A percentile compares a stretch with the other conserved stretches of the same genome.
Conservation (phyloP, 2,888 invertebrate species). For the Patella caerulea region DNA sequence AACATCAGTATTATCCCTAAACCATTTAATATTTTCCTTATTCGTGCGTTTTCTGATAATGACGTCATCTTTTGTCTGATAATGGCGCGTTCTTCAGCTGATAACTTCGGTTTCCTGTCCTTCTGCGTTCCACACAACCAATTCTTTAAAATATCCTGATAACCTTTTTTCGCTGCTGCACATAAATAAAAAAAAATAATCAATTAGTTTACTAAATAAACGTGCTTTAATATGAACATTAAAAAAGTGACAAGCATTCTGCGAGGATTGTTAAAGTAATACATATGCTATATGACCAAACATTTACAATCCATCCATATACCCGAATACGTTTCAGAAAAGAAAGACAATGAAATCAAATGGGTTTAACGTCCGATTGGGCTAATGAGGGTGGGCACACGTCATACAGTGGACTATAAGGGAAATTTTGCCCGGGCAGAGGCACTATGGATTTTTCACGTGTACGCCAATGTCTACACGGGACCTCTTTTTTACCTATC, state of each 20-base stretch:
- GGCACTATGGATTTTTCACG: no score
- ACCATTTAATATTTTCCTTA: no score
- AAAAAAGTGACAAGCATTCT: neutral
- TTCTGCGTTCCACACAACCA: slow-evolving; percentile 16
- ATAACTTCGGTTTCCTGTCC: neutral
- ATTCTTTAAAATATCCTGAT: neutral
- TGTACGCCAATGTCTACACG: no score
- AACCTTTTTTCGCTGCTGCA: neutral
- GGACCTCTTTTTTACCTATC: no score
- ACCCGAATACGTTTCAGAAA: no score
- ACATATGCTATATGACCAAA: neutral
- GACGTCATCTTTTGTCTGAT: slow-evolving; percentile 6
- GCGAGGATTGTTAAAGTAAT: neutral
- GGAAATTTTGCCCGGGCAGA: no score
- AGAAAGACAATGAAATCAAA: no score
- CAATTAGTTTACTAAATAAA: neutral
- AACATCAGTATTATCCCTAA: no score
- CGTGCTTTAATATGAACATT: neutral
- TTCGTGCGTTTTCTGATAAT: neutral
- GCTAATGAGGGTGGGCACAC: no score
- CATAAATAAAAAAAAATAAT: neutral
- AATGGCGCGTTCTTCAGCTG: neutral
- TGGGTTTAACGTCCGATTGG: no score
- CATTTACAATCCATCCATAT: no score
- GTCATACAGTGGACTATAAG: no score